Evolutionary conservation across 1,140 invertebrate species (phyloP), one percentile per base, ranked within the genome.

Genomic region (Brachionus sp.): DNA sequence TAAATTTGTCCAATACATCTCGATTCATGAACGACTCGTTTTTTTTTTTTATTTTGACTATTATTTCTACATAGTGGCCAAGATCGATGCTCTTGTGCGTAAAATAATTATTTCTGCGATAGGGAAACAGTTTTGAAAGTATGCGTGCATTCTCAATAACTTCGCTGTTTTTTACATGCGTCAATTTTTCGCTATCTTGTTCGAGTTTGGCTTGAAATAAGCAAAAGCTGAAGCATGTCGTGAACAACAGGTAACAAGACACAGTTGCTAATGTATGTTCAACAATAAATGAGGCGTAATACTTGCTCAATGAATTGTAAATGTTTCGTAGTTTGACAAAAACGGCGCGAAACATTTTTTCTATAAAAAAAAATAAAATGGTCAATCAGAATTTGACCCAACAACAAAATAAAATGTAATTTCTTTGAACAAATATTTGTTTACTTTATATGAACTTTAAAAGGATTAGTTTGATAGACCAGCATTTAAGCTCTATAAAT

Each of bases 301-400:
- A 16, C 16, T 80, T 80, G 37, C 50, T 66, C 19, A 80, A 16
- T 80, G 50, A 25, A 23, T 80, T 80, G 50, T 80, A 66, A 23
- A 80, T 39, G 50, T 64, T 66, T 57, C 77, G 46, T 13, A 80
- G 37, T 66, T 80, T 80, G 16, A 80, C 37, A 29, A 16, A 80
- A 39, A 80, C 50, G 23, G 77, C 7, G 4, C 77, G 77, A 80
- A 80, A 80, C 77, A 80, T 80, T 50, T 75, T 25, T 70, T 70
- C n/a, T 70, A 37, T 16, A 70, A 70, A 70, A 70, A 70, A 10
- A 23, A 70, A 46, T 66, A 66, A 66, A 33, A 66, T 57, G 50
- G 50, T 57, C 50, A 57, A 19, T 25, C 5, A 9, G 19, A 9
- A 23, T 16, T 16, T 9, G 39, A 42, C 39, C 29, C 12, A 42